Base-by-base conservation (phyloP, 1,140 invertebrate species). In the Platyscapa corneri region DNA sequence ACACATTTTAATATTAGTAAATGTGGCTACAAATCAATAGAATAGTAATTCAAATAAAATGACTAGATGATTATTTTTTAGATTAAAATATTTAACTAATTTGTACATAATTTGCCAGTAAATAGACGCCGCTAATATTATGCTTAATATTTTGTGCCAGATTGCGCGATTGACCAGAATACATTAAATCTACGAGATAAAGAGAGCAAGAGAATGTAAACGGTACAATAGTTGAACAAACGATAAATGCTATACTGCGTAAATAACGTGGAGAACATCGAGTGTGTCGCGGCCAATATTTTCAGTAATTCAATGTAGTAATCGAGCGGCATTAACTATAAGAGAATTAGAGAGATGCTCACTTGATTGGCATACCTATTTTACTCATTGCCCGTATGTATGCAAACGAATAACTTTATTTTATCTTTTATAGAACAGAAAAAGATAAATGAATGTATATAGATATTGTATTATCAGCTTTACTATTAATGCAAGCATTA, bases 261-360 rank as follows among this genome's bases (percentile, higher is more conserved):
- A 67, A 67, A 83, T 83, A 67, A 49, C n/a, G 67, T 83, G 60
- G 60, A 74, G 32, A 82, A 39, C 30, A 42, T 12, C 8, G 34
- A 77, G 46, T 0, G 20, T 3, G 30, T 27, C 10, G 20, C 16
- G 53, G 75, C 64, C 75, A 75, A 75, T 83, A 83, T 75, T 83
- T 83, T 65, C 72, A n/a, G n/a, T 83, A 83, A 83, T 83, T 76
- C 37, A 82, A n/a, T 83, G 32, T 49, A 53, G 30, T 37, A 8
- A 70, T 18, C 18, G 16, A 70, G 18, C 16, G 1, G 34, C 16
- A 18, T 37, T 70, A 20, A 12, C 34, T 37, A 6, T 20, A 49
- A 46, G 72, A 46, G 39, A 75, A 49, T 46, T 46, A 75, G 39
- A 14, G 72, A 75, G 37, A 75, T 23, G 14, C 1, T n/a, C 8